phyloP scores from a whole-genome alignment of 2,888 invertebrate species.

The Cheilosia vernalis region DNA sequence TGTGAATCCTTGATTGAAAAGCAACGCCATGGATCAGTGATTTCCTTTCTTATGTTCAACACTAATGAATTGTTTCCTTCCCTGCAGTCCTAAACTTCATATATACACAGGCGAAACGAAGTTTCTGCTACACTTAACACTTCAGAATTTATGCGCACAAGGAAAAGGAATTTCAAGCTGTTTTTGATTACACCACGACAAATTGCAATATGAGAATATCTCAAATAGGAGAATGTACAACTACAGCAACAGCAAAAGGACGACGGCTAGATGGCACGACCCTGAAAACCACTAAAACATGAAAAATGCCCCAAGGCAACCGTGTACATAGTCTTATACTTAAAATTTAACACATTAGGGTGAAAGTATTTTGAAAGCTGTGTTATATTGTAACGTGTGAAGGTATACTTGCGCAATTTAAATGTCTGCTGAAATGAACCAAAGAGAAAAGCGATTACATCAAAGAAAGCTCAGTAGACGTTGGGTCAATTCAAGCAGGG shows the following conservation, averaged over 20 bases:
- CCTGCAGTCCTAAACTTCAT: constrained; percentile 60
- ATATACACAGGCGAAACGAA: constrained; percentile 53
- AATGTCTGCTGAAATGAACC: too few relatives aligned
- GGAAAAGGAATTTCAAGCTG: constrained; percentile 66
- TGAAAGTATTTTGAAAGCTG: too few relatives aligned
- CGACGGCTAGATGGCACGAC: background rate
- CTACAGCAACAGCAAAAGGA: background rate
- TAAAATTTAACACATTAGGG: too few relatives aligned
- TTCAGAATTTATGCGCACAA: constrained; percentile 67
- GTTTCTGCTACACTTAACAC: constrained; percentile 72
- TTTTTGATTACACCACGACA: constrained; percentile 64
- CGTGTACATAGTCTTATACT: too few relatives aligned
- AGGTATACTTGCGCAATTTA: too few relatives aligned
- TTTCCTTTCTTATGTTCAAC: constrained; percentile 73
- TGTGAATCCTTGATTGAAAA: constrained; percentile 73
- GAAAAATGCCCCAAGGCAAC: too few relatives aligned
- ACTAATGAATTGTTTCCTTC: constrained; percentile 74
- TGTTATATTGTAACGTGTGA: too few relatives aligned
- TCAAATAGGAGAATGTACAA: constrained; percentile 4
- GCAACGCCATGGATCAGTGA: constrained; percentile 74
- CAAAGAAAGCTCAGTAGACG: too few relatives aligned
- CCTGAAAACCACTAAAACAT: background rate
- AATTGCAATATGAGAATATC: constrained; percentile 61
- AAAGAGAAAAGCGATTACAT: too few relatives aligned
- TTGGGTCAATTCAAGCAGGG: too few relatives aligned